Conservation (phyloP, 2,888 invertebrate genomes). For the Sturmia bella region DNA sequence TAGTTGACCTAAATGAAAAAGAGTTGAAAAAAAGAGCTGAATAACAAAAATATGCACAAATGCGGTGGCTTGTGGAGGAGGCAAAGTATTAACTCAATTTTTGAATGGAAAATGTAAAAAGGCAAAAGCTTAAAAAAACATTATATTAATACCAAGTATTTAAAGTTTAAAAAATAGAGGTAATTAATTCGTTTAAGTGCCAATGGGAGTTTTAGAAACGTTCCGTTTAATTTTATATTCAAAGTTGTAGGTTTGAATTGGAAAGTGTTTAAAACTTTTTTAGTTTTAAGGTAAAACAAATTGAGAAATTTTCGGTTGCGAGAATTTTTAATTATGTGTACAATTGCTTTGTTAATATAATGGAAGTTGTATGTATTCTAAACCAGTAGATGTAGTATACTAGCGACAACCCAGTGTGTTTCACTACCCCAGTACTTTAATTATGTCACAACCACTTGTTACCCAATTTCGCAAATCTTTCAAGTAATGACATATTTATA, state of each 20-base stretch:
- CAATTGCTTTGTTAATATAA: background rate
- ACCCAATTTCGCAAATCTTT: too few species aligned
- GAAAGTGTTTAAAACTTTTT: slow-evolving; percentile 21
- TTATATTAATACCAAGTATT: slow-evolving; percentile 24
- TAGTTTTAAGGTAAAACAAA: slow-evolving; percentile 18
- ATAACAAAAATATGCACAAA: slow-evolving; percentile 1
- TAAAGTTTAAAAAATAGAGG: slow-evolving; percentile 34
- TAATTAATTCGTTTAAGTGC: slow-evolving; percentile 28
- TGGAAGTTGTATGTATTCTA: background rate
- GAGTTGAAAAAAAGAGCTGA: slow-evolving; percentile 11
- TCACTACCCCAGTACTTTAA: too few species aligned
- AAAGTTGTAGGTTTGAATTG: slow-evolving; percentile 19
- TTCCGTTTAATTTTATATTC: slow-evolving; percentile 25
- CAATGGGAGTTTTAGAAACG: slow-evolving; percentile 23
- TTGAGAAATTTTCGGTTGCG: slow-evolving; percentile 21
- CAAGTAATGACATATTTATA: too few species aligned
- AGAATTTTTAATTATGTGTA: background rate
- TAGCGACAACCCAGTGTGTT: too few species aligned
- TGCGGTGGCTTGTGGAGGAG: slow-evolving; percentile 13
- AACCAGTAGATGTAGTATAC: too few species aligned
- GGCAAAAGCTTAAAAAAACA: slow-evolving; percentile 20
- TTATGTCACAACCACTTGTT: too few species aligned
- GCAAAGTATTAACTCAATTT: slow-evolving; percentile 45
- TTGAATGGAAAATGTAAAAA: slow-evolving; percentile 40
- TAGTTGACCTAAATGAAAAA: slow-evolving; percentile 56